Conservation (phyloP, 2,888 invertebrate genomes). For the Reticulitermes lucifugus region DNA sequence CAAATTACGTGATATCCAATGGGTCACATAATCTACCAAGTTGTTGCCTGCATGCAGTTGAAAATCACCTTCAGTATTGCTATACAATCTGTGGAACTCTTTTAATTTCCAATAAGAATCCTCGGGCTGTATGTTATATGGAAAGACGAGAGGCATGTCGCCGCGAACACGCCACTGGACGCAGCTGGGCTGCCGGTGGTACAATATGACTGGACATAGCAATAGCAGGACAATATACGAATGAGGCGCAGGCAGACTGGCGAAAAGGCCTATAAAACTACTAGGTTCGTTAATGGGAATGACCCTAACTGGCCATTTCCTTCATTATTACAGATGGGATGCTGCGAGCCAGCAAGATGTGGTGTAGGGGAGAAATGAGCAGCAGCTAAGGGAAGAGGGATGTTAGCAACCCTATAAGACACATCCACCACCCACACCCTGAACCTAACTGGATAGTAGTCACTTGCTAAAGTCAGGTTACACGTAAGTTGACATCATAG, state of each 20-base stretch:
- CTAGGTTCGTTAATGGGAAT: constrained; percentile 54
- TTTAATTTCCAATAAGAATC: too few species aligned
- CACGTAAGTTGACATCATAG: constrained; percentile 9
- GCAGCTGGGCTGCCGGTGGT: not conserved
- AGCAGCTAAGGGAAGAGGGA: constrained; percentile 29
- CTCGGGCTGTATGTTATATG: too few species aligned
- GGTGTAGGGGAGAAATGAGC: constrained; percentile 16
- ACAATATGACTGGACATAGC: not conserved
- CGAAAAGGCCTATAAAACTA: constrained; percentile 47
- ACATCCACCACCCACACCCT: constrained; percentile 30
- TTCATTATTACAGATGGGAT: constrained; percentile 52
- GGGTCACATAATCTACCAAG: too few species aligned
- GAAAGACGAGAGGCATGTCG: too few species aligned
- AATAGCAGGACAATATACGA: constrained; percentile 37
- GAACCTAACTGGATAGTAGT: constrained; percentile 34
- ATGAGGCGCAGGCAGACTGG: constrained; percentile 3
- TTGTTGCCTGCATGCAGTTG: too few species aligned
- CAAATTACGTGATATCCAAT: too few species aligned
- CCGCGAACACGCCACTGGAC: constrained; percentile 10
- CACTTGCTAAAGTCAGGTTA: not conserved
- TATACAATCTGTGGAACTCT: too few species aligned
- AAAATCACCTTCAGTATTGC: too few species aligned
- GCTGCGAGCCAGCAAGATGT: constrained; percentile 25
- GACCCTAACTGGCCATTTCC: constrained; percentile 55
- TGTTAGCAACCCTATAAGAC: constrained; percentile 43